Evolutionary conservation across 2,113 vertebrate species (phyloP).

Genomic region (Cynopterus brachyotis): DNA sequence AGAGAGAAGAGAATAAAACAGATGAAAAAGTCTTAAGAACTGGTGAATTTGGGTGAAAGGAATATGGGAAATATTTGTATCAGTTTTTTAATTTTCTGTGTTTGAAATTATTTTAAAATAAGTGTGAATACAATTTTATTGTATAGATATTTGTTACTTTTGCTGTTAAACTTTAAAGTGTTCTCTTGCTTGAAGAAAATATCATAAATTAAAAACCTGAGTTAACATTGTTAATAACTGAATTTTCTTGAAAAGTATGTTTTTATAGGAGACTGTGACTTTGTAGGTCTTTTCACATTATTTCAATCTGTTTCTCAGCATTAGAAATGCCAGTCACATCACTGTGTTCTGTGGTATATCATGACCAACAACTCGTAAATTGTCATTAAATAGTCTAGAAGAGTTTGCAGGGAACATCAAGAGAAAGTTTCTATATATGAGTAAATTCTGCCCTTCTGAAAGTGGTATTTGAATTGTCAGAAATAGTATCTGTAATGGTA

Average conservation of each 20-base stretch:
- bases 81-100: background rate
- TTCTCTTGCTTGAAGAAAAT: background rate
- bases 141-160: constrained; percentile 1
- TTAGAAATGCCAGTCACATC: background rate
- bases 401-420: background rate
- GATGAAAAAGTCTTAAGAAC: background rate
- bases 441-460: background rate
- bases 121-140: background rate
- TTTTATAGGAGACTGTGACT: background rate
- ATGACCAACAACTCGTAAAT: too few species aligned
- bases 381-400: background rate
- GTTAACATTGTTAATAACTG: background rate
- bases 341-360: background rate
- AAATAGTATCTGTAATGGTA: background rate
- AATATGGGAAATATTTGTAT: background rate
- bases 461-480: background rate
- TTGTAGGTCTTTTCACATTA: background rate
- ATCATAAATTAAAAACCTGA: background rate
- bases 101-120: constrained; percentile 11
- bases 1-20: background rate
- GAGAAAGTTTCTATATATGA: background rate
- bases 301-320: background rate
- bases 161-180: background rate
- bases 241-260: background rate
- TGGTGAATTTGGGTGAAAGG: background rate